Conservation (phyloP, 1,140 invertebrate species). For the Cyrtorhinus lividipennis region DNA sequence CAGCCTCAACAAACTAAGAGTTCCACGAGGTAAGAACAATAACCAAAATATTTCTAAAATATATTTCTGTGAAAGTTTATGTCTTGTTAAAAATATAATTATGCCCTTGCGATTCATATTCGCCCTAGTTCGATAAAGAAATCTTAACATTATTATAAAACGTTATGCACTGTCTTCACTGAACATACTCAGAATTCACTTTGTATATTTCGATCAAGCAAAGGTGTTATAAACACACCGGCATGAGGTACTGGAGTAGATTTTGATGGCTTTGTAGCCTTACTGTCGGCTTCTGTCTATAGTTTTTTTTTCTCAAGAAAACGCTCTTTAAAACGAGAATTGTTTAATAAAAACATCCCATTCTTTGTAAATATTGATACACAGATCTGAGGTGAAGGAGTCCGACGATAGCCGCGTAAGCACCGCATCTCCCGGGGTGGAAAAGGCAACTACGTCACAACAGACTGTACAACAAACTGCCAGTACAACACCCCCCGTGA, state of each 20-base stretch:
- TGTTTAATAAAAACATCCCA: neutral
- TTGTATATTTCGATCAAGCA: slow-evolving; percentile 12
- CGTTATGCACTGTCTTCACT: slow-evolving; percentile 14
- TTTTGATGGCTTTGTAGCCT: slow-evolving; percentile 15
- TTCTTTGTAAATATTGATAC: slow-evolving; percentile 6
- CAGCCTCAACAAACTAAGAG: slow-evolving; percentile 16
- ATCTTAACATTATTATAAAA: too few relatives aligned
- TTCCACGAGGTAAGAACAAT: slow-evolving; percentile 15
- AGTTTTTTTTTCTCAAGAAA: too few relatives aligned
- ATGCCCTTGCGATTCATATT: too few relatives aligned
- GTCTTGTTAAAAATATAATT: too few relatives aligned
- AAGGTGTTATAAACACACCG: slow-evolving; percentile 17
- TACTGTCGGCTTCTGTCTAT: slow-evolving; percentile 11
- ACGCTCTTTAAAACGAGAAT: neutral
- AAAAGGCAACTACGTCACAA: neutral
- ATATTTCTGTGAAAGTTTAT: too few relatives aligned
- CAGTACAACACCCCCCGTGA: neutral
- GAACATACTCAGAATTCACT: slow-evolving; percentile 3
- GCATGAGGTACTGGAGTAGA: slow-evolving; percentile 11
- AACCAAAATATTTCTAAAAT: too few relatives aligned
- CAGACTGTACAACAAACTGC: neutral
- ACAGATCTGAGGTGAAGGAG: slow-evolving; percentile 15
- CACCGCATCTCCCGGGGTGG: slow-evolving; percentile 9
- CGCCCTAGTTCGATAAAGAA: too few relatives aligned
- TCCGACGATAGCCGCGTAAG: slow-evolving; percentile 1